Base-by-base conservation (phyloP, 1,140 invertebrate species). In the Dendrolimus punctatus region DNA sequence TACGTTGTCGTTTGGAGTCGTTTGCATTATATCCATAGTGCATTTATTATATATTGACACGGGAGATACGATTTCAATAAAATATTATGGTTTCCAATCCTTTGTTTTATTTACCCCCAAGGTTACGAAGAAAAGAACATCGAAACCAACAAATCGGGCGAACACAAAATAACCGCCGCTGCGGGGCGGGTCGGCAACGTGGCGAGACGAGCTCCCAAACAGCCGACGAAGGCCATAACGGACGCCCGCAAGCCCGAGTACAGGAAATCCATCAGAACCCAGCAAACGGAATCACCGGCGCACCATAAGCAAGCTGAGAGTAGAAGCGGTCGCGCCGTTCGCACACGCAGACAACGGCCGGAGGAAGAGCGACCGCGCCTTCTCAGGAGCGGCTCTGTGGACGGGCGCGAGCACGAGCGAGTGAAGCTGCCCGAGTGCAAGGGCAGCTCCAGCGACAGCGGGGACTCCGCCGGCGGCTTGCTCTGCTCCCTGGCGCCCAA, bases 401-500 rank as follows among this genome's bases (percentile, higher is more conserved):
- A 9, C 8, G 39, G 46, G 9, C 40, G 51, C 49, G 55, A 45
- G n/a, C 36, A 42, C 54, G 44, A 53, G 51, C 49, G 51, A 62
- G 62, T 48, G 37, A 52, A 56, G 42, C 48, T 60, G 40, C 49
- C 54, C 7, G 60, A 40, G 23, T 51, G 61, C 36, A 72, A 67
- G 37, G 62, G 56, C 48, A 75, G 68, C 50, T 76, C 72, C 51
- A 87, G 78, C 73, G 23, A 67, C 45, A 69, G 72, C 53, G 66
- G 79, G 39, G 80, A 82, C 51, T 76, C 74, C 5, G 71, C 71
- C 46, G 79, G 74, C 57, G 64, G 74, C 49, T 53, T 76, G 64
- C 58, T 85, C 60, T 82, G 83, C 60, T 58, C 78, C 10, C 66
- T 85, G 43, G 80, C 82, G 41, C 82, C 82, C 5, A 65, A 69